Conservation (phyloP, 1,140 invertebrate species). For the Dendroctonus ponderosae region DNA sequence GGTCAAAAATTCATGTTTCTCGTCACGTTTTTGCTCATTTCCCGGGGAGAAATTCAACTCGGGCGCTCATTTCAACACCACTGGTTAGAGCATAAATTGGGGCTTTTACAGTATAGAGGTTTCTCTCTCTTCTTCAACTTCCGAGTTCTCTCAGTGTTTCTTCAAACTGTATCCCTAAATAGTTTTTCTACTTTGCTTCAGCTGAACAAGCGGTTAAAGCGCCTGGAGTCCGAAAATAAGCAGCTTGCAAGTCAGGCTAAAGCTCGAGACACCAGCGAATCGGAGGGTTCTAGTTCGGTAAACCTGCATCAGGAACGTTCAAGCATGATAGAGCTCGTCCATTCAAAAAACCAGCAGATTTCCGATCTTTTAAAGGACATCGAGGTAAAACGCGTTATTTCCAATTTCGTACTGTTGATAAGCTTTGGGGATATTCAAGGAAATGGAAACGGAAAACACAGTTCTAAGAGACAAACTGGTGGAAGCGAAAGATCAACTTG, state of each 20-base stretch:
- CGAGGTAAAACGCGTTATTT: constrained; percentile 54
- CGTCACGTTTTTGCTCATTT: too few species aligned
- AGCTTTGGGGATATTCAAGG: constrained; percentile 49
- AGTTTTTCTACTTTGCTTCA: constrained; percentile 27
- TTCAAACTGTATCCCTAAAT: too few species aligned
- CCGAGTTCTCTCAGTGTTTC: too few species aligned
- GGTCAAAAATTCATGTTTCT: too few species aligned
- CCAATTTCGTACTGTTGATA: background rate
- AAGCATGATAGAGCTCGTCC: constrained; percentile 56
- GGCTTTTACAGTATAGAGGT: too few species aligned
- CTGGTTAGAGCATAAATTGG: too few species aligned
- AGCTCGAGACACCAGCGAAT: constrained; percentile 50
- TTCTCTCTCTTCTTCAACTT: too few species aligned
- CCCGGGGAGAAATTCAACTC: too few species aligned
- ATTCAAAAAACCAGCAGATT: constrained; percentile 67
- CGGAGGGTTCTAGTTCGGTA: constrained; percentile 49
- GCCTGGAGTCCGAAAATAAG: constrained; percentile 55
- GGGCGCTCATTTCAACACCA: too few species aligned
- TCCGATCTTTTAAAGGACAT: constrained; percentile 63
- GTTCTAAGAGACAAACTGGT: constrained; percentile 60
- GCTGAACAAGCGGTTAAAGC: constrained; percentile 53
- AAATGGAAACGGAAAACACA: constrained; percentile 64
- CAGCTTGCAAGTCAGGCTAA: constrained; percentile 51
- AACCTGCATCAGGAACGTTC: constrained; percentile 46
- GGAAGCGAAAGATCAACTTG: constrained; percentile 61